phyloP scores from a whole-genome alignment of 2,888 invertebrate genomes.

The Neelides folsomi region DNA sequence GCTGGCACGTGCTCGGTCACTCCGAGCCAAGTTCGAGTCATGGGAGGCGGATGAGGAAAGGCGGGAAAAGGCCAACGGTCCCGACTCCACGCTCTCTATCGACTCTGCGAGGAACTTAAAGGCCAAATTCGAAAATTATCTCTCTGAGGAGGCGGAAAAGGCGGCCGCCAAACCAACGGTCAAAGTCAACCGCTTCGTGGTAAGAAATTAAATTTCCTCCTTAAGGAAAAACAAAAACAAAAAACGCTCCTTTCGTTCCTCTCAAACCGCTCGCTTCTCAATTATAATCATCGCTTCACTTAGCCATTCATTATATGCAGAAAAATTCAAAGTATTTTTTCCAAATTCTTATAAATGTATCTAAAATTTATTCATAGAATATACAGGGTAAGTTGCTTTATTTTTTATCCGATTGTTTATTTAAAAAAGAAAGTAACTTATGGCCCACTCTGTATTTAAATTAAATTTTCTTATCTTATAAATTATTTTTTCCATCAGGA shows the following conservation, averaged over 20 bases:
- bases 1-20: slow-evolving; percentile 63
- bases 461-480: too few species aligned
- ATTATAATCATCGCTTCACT: too few species aligned
- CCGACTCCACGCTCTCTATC: slow-evolving; percentile 38
- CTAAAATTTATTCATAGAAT: too few species aligned
- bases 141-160: slow-evolving; percentile 15
- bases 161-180: slow-evolving; percentile 36
- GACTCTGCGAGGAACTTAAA: slow-evolving; percentile 73
- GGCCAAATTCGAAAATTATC: slow-evolving; percentile 64
- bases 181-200: slow-evolving; percentile 84
- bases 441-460: too few species aligned
- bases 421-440: too few species aligned
- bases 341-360: too few species aligned
- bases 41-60: slow-evolving; percentile 56
- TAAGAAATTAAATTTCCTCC: slow-evolving; percentile 44
- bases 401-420: too few species aligned
- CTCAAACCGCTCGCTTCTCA: too few species aligned
- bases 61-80: slow-evolving; percentile 34
- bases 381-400: too few species aligned
- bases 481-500: too few species aligned
- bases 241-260: not conserved
- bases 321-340: too few species aligned
- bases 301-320: too few species aligned
- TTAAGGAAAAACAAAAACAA: not conserved
- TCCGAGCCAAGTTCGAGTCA: slow-evolving; percentile 75